These are phyloP conservation scores for Lasioglossum leucozonium DNA, from an alignment of 2,888 invertebrate genomes.

Conservation along the genomic window DNA sequence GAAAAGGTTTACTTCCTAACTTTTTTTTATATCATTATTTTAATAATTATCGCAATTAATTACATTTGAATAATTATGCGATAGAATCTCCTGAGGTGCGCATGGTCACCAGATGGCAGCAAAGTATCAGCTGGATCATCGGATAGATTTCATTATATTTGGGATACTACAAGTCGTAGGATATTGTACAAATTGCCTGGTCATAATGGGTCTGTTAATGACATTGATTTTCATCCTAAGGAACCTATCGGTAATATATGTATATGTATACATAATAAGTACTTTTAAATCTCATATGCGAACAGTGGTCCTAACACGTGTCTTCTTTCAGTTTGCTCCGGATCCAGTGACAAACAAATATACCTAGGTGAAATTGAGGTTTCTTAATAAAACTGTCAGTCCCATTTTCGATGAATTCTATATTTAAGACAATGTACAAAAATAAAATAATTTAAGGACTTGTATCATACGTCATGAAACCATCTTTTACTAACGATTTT, in stretches of 20 bases:
- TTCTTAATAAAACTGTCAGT: constrained; percentile 35
- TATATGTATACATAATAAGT: background rate
- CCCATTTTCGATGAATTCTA: constrained; percentile 22
- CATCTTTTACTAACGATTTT: background rate
- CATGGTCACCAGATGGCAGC: constrained; percentile 97
- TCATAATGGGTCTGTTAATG: constrained; percentile 98
- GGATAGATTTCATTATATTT: constrained; percentile 97
- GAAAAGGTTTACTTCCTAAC: constrained; percentile 89
- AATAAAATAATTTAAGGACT: constrained; percentile 48
- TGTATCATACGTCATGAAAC: background rate
- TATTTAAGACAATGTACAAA: constrained; percentile 45
- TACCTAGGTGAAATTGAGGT: constrained; percentile 97
- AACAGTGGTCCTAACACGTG: background rate
- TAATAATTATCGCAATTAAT: background rate
- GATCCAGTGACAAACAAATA: constrained; percentile 97
- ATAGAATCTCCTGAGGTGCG: constrained; percentile 94
- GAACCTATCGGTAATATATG: constrained; percentile 91
- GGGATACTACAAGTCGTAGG: constrained; percentile 97
- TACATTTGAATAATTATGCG: constrained; percentile 47
- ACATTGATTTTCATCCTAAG: constrained; percentile 96
- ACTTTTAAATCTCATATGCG: background rate
- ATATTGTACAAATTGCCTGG: constrained; percentile 98
- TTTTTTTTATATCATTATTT: background rate
- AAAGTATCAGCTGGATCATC: constrained; percentile 97
- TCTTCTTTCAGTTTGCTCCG: constrained; percentile 91